These are phyloP conservation scores for Carapus acus DNA, from an alignment of 2,797 vertebrate species.

Conservation along the genomic window DNA sequence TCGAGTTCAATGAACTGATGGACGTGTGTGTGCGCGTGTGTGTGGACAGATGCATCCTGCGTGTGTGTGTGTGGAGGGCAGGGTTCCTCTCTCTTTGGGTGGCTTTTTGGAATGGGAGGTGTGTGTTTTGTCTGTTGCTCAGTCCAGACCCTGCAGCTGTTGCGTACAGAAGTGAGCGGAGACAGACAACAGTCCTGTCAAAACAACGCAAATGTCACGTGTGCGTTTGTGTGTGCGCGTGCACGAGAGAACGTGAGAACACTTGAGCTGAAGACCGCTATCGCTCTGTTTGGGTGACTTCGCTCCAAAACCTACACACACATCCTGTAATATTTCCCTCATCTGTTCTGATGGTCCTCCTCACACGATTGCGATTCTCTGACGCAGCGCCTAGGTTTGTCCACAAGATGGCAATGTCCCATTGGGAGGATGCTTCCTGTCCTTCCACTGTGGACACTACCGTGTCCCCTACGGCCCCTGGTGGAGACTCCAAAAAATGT, in stretches of 20 bases:
- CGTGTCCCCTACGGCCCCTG: too few relatives aligned
- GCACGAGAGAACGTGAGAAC: constrained; percentile 1
- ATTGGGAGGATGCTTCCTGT: too few relatives aligned
- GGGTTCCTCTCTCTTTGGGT: constrained; percentile 7
- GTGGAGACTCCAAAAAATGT: too few relatives aligned
- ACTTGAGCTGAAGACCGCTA: not conserved
- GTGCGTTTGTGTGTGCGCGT: too few relatives aligned
- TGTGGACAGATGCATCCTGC: not conserved
- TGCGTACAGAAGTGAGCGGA: constrained; percentile 26
- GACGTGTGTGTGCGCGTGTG: not conserved
- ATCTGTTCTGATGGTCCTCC: too few relatives aligned
- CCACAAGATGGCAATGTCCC: too few relatives aligned
- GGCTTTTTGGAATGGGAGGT: constrained; percentile 20
- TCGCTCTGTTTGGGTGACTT: too few relatives aligned
- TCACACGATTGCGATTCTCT: too few relatives aligned
- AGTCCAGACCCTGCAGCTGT: constrained; percentile 36
- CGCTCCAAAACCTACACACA: too few relatives aligned
- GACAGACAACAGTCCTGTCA: constrained; percentile 23
- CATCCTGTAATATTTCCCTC: too few relatives aligned
- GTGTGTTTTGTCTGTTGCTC: constrained; percentile 43
- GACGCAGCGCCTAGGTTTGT: too few relatives aligned
- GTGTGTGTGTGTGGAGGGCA: not conserved
- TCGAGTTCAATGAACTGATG: constrained; percentile 6
- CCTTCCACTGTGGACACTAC: too few relatives aligned
- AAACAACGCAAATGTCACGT: constrained; percentile 20